Evolutionary conservation across 2,888 invertebrate species (phyloP), one percentile per base, ranked within the genome.

Genomic region (Drosophila ochracea): DNA sequence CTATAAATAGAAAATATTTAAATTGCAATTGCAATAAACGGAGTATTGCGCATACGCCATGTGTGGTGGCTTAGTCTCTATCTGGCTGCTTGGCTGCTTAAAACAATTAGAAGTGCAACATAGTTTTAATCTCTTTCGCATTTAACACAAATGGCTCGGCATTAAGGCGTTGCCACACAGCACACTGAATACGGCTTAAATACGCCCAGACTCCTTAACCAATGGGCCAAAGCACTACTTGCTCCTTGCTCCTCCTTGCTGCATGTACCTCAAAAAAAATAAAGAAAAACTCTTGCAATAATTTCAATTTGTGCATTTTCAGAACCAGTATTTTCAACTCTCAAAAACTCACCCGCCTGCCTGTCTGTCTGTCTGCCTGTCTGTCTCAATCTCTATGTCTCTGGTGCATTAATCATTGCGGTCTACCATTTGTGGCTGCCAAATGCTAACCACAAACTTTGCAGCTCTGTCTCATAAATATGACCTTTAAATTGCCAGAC

Each of bases 111-210:
- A 87, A 91, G 85, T 88, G 81, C 87, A 87, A 91, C 87, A 87
- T 87, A 84, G 91, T 87, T 87, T 87, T 87, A 87, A 87, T 87
- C 87, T 91, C 87, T 91, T 87, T 88, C 73, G 89, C 90, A 91
- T 87, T 91, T 88, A 91, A 91, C 89, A 89, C 90, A 87, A 87
- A 87, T 87, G 90, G 90, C 91, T 91, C 60, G 77, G 90, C 89
- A 91, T 91, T 87, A 87, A 77, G 90, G 68, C 74, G 83, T 70
- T 82, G 63, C 73, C 73, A 55, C 79, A 84, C 82, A 79, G 63
- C 89, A 88, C 67, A 54, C 65, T 67, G 59, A 63, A 43, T 30
- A 30, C 52, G 57, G 63, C 39, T 74, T 65, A 68, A 63, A 35
- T 47, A 16, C 28, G 58, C 52, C 37, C 30, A 25, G 25, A 55